Percentiles rank a stretch among this genome's conserved stretches.
These are phyloP conservation scores for Sphaerodactylus townsendi DNA, from an alignment of 2,113 vertebrate species.

Conservation along the genomic window DNA sequence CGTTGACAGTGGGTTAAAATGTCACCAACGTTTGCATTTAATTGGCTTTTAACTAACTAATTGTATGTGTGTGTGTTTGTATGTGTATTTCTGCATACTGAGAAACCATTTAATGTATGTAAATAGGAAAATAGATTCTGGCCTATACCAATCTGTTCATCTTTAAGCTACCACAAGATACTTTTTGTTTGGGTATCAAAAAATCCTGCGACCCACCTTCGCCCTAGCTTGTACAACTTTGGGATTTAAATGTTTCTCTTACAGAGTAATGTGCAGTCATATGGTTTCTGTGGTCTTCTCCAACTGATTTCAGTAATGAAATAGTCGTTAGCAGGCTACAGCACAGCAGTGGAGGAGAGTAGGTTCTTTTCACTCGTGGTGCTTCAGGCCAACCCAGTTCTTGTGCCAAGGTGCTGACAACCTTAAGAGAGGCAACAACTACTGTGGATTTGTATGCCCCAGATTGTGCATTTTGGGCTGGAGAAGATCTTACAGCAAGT, in stretches of 20 bases:
- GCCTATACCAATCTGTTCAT: too few species aligned
- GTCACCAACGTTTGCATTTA: too few species aligned
- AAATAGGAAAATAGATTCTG: too few species aligned
- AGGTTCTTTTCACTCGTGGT: not conserved
- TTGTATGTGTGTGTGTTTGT: too few species aligned
- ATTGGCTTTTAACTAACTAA: too few species aligned
- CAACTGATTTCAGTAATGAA: not conserved
- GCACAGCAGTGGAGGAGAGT: too few species aligned
- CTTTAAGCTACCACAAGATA: too few species aligned
- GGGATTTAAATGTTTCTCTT: not conserved
- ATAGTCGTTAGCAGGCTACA: not conserved
- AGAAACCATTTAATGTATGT: too few species aligned
- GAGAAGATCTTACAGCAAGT: not conserved
- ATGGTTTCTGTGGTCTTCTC: not conserved
- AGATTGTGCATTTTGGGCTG: not conserved
- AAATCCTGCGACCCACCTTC: slow-evolving; percentile 44
- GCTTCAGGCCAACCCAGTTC: not conserved
- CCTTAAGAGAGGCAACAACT: not conserved
- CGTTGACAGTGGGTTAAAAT: too few species aligned
- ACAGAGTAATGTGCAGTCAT: not conserved
- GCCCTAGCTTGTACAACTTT: not conserved
- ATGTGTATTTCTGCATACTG: too few species aligned
- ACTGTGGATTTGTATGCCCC: not conserved
- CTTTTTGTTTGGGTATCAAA: slow-evolving; percentile 21
- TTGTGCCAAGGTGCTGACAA: not conserved